Evolutionary conservation across 2,888 invertebrate species (phyloP), one percentile per base, ranked within the genome.

Genomic region (Caenorhabditis sp.): DNA sequence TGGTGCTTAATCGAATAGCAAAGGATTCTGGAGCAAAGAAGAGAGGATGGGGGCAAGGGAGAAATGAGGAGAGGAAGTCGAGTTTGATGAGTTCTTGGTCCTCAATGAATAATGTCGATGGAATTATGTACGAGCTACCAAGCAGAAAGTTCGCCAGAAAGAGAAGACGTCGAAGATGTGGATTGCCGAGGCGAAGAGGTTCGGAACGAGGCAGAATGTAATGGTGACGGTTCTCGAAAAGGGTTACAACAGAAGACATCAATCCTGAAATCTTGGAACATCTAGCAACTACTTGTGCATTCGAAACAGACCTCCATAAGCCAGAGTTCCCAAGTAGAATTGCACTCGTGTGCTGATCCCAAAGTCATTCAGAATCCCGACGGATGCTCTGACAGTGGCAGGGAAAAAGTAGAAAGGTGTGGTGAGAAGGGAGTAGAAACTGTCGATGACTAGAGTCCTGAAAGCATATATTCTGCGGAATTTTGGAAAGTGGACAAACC

Each of bases 401-500:
- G 68, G 68, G n/a, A 58, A 58, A n/a, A 68, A 68, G 22, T 58
- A 58, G 28, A 50, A 68, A 0, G 68, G 68, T 47, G 68, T 68
- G 15, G 56, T 47, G 47, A 68, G 58, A 3, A 68, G 47, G 26
- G 68, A 32, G 35, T 68, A 58, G 2, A 44, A 47, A 44, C 47
- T 32, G 15, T 56, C 58, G 4, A 68, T 20, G 20, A 68, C 6
- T 15, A 68, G 18, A 1, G 58, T 20, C 68, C 68, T 68, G 50
- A 24, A 55, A 28, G 1, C 9, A 9, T 32, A 9, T 6, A 32
- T 40, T 13, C n/a, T n/a, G n/a, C n/a, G n/a, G n/a, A n/a, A n/a
- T n/a, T n/a, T n/a, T n/a, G n/a, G n/a, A n/a, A n/a, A n/a, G n/a
- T n/a, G n/a, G 4, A 35, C 35, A 18, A 9, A 64, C 64, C 64